Conservation (phyloP, 2,113 vertebrate genomes). For the Syrmaticus mikado region DNA sequence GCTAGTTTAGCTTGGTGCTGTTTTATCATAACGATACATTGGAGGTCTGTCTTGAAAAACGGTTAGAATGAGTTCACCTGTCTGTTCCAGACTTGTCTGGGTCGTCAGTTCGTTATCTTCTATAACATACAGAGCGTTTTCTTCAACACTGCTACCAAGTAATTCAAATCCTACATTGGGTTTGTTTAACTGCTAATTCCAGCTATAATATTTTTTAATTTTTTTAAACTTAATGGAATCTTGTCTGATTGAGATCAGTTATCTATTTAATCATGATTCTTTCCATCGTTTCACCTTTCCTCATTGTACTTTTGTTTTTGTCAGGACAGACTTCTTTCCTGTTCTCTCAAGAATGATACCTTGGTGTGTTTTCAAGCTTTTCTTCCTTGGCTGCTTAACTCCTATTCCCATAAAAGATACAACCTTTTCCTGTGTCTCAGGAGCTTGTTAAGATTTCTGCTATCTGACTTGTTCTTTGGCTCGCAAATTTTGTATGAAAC, state of each 20-base stretch:
- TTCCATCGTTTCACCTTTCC: not conserved
- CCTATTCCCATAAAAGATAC: not conserved
- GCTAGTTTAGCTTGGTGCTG: not conserved
- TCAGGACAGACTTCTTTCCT: not conserved
- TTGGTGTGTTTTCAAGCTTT: not conserved
- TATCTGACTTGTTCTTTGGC: not conserved
- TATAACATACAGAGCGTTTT: not conserved
- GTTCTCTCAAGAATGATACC: not conserved
- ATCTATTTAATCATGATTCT: not conserved
- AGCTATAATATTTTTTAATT: rapidly evolving
- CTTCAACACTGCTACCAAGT: not conserved
- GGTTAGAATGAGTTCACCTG: not conserved
- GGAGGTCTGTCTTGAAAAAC: not conserved
- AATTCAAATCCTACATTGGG: rapidly evolving
- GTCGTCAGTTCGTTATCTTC: rapidly evolving
- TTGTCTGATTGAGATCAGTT: not conserved
- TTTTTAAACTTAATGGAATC: not conserved
- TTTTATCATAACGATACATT: rapidly evolving
- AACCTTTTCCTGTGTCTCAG: not conserved
- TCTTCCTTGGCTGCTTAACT: not conserved
- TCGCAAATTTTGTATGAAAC: not conserved
- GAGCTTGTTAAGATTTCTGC: not conserved
- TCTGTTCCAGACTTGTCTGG: not conserved
- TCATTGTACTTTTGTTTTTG: not conserved
- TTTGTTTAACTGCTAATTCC: not conserved